Conservation (phyloP, 2,113 vertebrate genomes). For the Butorides virescens region DNA sequence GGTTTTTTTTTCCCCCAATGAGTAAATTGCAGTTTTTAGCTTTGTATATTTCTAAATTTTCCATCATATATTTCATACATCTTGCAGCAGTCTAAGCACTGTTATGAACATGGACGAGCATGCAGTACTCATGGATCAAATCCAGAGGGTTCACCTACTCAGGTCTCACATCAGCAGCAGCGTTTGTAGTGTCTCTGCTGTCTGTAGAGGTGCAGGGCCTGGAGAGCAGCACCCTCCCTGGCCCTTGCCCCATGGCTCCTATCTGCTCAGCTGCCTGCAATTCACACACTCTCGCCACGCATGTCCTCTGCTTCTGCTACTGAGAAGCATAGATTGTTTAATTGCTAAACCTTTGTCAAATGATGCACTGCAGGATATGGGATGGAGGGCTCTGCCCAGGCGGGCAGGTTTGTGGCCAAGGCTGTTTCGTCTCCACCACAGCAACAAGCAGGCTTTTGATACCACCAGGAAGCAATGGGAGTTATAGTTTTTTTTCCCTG, state of each 20-base stretch:
- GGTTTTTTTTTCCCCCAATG: rapidly evolving
- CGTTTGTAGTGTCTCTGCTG: neutral
- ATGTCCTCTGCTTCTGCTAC: neutral
- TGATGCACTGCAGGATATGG: rapidly evolving
- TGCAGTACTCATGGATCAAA: neutral
- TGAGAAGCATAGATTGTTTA: neutral
- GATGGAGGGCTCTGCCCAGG: neutral
- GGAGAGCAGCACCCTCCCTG: neutral
- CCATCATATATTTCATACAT: neutral
- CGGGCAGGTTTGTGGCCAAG: neutral
- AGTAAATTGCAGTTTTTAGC: neutral
- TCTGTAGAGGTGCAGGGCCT: no score
- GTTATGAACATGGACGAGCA: neutral
- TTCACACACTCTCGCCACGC: rapidly evolving
- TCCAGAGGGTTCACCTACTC: neutral
- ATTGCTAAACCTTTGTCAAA: neutral
- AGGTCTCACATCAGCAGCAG: neutral
- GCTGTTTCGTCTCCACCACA: neutral
- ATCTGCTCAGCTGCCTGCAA: neutral
- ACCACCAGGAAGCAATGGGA: neutral
- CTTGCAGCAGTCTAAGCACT: neutral
- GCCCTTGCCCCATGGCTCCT: neutral
- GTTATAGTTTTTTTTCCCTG: neutral
- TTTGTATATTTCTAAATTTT: neutral
- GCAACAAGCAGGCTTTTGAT: neutral